Percentiles rank a stretch among this genome's conserved stretches.
These are phyloP conservation scores for Catocala nupta DNA, from an alignment of 2,888 invertebrate species.

Conservation along the genomic window DNA sequence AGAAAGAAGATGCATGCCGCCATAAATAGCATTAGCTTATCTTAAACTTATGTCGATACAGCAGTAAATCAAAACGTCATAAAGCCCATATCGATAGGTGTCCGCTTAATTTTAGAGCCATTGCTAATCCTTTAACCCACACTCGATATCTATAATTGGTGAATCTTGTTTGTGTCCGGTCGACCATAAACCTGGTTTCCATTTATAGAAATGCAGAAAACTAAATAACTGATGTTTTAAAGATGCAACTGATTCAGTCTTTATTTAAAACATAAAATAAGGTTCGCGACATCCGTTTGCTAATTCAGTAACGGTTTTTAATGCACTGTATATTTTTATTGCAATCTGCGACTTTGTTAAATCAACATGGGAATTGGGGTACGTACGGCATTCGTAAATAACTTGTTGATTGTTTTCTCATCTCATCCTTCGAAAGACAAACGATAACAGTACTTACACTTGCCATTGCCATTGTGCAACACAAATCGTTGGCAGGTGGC, in stretches of 20 bases:
- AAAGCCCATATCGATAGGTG: slow-evolving; percentile 20
- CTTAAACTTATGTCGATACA: background rate
- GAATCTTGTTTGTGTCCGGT: slow-evolving; percentile 61
- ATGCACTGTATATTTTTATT: slow-evolving; percentile 31
- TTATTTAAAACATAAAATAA: slow-evolving; percentile 14
- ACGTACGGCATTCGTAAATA: slow-evolving; percentile 8
- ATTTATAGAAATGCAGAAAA: slow-evolving; percentile 61
- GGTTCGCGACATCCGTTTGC: slow-evolving; percentile 28
- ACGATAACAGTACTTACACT: background rate
- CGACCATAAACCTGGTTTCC: slow-evolving; percentile 72
- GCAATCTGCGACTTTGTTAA: slow-evolving; percentile 9
- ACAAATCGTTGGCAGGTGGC: slow-evolving; percentile 10
- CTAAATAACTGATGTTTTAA: slow-evolving; percentile 37
- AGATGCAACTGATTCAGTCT: slow-evolving; percentile 45
- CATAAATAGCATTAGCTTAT: background rate
- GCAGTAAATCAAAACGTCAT: slow-evolving; percentile 6
- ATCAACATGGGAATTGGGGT: slow-evolving; percentile 5
- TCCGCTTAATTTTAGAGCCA: slow-evolving; percentile 27
- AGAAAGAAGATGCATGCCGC: background rate
- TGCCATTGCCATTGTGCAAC: background rate
- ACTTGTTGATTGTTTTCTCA: slow-evolving; percentile 9
- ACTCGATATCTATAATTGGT: slow-evolving; percentile 67
- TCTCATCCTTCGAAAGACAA: slow-evolving; percentile 6
- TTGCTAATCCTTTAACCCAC: slow-evolving; percentile 70
- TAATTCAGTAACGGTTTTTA: slow-evolving; percentile 39